These are phyloP conservation scores for Maconellicoccus hirsutus DNA, from an alignment of 1,140 invertebrate genomes.

Conservation along the genomic window DNA sequence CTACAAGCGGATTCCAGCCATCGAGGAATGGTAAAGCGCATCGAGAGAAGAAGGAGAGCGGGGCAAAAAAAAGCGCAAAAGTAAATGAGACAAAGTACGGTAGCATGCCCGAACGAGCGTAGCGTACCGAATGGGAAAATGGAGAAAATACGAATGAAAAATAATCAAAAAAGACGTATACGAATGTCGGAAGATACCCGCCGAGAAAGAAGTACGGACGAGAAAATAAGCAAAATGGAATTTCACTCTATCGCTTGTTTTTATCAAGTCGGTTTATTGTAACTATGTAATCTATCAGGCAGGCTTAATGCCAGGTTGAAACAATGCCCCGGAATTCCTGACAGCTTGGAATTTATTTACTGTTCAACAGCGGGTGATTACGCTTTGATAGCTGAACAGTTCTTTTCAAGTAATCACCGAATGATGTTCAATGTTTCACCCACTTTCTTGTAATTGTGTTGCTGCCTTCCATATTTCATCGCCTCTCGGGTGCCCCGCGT, in stretches of 20 bases:
- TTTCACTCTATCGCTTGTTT: constrained; percentile 19
- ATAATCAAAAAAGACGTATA: neutral
- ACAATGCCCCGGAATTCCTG: constrained; percentile 16
- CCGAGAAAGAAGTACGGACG: neutral
- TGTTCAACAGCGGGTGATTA: constrained; percentile 15
- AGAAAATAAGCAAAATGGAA: constrained; percentile 4
- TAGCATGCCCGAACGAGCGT: too few species aligned
- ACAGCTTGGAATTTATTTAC: constrained; percentile 20
- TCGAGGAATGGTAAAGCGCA: too few species aligned
- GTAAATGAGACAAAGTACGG: too few species aligned
- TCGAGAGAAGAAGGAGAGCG: too few species aligned
- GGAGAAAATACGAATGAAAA: neutral
- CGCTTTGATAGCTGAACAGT: constrained; percentile 4
- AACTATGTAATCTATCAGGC: constrained; percentile 20
- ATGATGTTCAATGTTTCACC: constrained; percentile 20
- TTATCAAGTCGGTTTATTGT: constrained; percentile 22
- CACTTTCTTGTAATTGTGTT: constrained; percentile 18
- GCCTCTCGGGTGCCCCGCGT: too few species aligned
- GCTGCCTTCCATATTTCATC: neutral
- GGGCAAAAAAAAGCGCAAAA: too few species aligned
- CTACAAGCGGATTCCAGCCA: too few species aligned
- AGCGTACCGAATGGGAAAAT: too few species aligned
- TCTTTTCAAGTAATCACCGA: constrained; percentile 14
- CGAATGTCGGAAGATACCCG: neutral
- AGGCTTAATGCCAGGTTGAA: constrained; percentile 16